phyloP scores from a whole-genome alignment of 2,888 invertebrate genomes.

The Nipponacmea schrenckii region DNA sequence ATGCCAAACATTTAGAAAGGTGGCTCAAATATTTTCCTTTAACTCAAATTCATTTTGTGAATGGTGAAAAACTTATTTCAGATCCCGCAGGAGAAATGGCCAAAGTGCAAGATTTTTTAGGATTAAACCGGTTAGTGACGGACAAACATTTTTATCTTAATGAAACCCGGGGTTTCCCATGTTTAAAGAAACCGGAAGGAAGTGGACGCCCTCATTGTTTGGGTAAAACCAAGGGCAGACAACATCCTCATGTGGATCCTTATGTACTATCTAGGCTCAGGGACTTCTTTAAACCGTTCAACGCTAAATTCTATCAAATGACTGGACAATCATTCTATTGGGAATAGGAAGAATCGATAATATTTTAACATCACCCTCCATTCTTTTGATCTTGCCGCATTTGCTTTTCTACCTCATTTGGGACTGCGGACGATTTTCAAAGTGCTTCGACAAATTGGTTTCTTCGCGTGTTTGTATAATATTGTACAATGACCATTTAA shows the following conservation, averaged over 20 bases:
- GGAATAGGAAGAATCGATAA: slow-evolving; percentile 32
- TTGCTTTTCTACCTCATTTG: too few relatives aligned
- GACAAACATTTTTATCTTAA: slow-evolving; percentile 93
- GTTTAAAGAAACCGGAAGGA: slow-evolving; percentile 71
- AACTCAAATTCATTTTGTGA: slow-evolving; percentile 84
- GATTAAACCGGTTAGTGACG: slow-evolving; percentile 83
- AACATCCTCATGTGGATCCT: slow-evolving; percentile 65
- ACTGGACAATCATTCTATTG: slow-evolving; percentile 68
- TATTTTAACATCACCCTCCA: background rate
- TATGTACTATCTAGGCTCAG: slow-evolving; percentile 56
- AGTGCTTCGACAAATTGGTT: too few relatives aligned
- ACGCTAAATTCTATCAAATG: slow-evolving; percentile 68
- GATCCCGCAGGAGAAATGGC: slow-evolving; percentile 89
- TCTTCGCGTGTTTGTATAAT: too few relatives aligned
- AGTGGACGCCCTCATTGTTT: slow-evolving; percentile 66
- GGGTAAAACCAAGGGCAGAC: slow-evolving; percentile 69
- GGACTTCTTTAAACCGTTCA: slow-evolving; percentile 68
- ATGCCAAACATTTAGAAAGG: slow-evolving; percentile 81
- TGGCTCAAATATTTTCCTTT: slow-evolving; percentile 88
- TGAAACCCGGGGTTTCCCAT: slow-evolving; percentile 90
- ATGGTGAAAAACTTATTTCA: slow-evolving; percentile 85
- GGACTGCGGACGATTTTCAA: too few relatives aligned
- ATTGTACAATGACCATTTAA: too few relatives aligned
- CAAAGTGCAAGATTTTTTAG: slow-evolving; percentile 88
- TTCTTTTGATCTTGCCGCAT: slow-evolving; percentile 1